phyloP scores from a whole-genome alignment of 53 echinoderm and acorn worm species.

The Patiria pectinifera region DNA sequence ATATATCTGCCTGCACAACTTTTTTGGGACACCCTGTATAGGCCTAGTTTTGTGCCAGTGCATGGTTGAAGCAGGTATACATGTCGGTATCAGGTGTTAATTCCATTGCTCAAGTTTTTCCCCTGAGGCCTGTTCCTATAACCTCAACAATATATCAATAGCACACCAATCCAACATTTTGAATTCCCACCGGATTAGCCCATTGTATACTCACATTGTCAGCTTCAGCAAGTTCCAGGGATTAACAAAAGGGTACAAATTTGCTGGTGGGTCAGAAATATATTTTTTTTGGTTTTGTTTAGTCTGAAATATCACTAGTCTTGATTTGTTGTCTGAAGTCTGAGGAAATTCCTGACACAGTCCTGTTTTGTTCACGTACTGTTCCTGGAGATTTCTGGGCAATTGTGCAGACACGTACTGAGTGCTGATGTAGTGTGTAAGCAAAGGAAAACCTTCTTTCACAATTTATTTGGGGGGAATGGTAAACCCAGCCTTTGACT shows the following conservation, averaged over 20 bases:
- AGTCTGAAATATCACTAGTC: constrained; percentile 15
- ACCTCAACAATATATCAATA: neutral
- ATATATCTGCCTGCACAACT: no score
- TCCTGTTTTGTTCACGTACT: neutral
- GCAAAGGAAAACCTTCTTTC: neutral
- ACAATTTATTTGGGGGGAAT: neutral
- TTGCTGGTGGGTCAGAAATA: neutral
- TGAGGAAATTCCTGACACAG: neutral
- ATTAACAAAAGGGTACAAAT: constrained; percentile 9
- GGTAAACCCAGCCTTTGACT: no score
- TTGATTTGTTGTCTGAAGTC: neutral
- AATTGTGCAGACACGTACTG: neutral
- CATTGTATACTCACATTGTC: neutral
- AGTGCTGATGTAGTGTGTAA: neutral
- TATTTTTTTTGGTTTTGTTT: constrained; percentile 26
- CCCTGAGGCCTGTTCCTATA: neutral
- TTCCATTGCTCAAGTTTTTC: neutral
- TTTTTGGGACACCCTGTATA: no score
- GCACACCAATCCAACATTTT: neutral
- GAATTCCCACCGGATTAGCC: constrained; percentile 14
- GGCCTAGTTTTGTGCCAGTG: no score
- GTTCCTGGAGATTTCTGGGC: neutral
- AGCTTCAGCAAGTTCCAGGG: no score
- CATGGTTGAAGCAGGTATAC: neutral
- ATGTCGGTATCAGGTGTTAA: neutral